phyloP scores from a whole-genome alignment of 2,113 vertebrate species.

The Lucifuga dentata region DNA sequence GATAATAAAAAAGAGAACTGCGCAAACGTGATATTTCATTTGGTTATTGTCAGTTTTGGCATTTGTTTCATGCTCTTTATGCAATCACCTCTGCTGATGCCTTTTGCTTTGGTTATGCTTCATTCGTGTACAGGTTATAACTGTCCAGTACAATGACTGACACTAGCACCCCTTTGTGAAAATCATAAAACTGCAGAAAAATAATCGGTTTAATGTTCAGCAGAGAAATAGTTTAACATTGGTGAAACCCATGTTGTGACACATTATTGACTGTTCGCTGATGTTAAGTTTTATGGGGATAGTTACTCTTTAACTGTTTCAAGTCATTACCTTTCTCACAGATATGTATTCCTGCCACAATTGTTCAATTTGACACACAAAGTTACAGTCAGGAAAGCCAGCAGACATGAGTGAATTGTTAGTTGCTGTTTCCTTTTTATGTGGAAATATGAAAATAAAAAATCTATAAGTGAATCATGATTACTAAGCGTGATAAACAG shows the following conservation, averaged over 20 bases:
- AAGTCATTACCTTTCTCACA: not conserved
- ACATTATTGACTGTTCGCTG: no score
- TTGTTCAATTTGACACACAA: no score
- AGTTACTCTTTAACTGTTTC: no score
- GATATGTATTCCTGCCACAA: no score
- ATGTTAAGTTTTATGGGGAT: no score
- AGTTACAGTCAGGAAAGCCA: no score
- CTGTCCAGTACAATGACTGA: not conserved
- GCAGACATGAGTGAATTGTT: not conserved
- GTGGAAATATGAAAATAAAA: not conserved
- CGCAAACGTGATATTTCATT: constrained; percentile 14
- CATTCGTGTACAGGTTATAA: not conserved
- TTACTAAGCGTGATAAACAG: constrained; percentile 17
- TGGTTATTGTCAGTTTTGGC: not conserved
- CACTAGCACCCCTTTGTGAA: no score
- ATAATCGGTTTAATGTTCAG: no score
- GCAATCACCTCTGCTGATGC: not conserved
- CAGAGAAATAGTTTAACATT: no score
- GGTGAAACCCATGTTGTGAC: no score
- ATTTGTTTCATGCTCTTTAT: not conserved
- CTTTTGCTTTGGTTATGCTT: not conserved
- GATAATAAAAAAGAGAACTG: constrained; percentile 46
- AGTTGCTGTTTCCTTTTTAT: not conserved
- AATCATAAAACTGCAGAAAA: no score
- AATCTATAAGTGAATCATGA: constrained; percentile 27